Evolutionary conservation across 2,888 invertebrate species (phyloP).

Genomic region (Lasius fuliginosus): DNA sequence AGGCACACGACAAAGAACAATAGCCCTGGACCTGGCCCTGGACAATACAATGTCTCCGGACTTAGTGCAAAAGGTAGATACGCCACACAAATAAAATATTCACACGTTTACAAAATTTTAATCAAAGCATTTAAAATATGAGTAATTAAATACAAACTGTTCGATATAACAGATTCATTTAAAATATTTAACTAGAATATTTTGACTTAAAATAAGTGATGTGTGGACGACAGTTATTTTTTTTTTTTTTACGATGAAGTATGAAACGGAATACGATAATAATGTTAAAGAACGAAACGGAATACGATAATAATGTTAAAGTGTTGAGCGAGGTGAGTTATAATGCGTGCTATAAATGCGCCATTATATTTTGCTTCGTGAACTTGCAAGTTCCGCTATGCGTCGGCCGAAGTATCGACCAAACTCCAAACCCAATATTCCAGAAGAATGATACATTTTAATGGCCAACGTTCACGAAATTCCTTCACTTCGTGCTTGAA

Average conservation of each 20-base stretch:
- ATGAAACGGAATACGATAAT: neutral
- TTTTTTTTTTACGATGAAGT: neutral
- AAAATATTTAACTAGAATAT: neutral
- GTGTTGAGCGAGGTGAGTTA: neutral
- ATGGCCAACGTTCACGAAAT: constrained; percentile 64
- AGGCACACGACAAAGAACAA: constrained; percentile 87
- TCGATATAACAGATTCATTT: neutral
- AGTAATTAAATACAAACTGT: neutral
- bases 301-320: neutral
- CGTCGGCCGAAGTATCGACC: constrained; percentile 66
- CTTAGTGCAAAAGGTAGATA: constrained; percentile 92
- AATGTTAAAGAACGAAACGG: neutral
- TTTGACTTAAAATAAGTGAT: neutral
- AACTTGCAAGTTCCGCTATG: constrained; percentile 36
- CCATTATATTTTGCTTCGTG: constrained; percentile 23
- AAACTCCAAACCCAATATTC: constrained; percentile 66
- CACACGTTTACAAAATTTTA: neutral
- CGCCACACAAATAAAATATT: neutral
- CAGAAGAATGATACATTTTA: constrained; percentile 61
- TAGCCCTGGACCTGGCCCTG: constrained; percentile 94
- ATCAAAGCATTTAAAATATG: neutral
- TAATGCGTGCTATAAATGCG: neutral
- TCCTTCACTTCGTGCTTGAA: constrained; percentile 49
- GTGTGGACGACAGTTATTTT: neutral
- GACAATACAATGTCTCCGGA: constrained; percentile 95